A percentile compares a stretch with the other conserved stretches of the same genome.
Conservation (phyloP, 1,140 invertebrate genomes). For the Trichomalopsis sarcophagae region DNA sequence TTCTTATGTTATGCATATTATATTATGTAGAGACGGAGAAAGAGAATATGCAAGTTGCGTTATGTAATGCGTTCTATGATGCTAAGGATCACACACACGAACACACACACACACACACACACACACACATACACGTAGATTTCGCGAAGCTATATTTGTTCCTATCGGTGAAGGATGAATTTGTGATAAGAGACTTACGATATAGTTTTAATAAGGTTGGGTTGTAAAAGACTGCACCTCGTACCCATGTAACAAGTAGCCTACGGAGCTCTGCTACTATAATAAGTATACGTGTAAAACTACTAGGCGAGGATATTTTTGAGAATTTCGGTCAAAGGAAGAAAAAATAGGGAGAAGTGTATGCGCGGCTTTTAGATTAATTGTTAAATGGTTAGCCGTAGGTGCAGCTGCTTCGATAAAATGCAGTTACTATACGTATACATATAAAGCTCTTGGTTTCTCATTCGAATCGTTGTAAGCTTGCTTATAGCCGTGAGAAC, state of each 20-base stretch:
- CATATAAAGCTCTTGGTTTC: no score
- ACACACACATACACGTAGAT: neutral
- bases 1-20: no score
- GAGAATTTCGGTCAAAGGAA: neutral
- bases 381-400: neutral
- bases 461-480: no score
- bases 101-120: no score
- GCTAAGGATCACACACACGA: no score
- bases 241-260: no score
- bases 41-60: no score
- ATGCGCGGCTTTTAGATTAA: neutral
- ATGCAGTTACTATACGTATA: neutral
- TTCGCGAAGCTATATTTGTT: neutral
- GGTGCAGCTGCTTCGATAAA: neutral
- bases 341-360: neutral
- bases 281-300: slow-evolving; percentile 3
- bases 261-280: no score
- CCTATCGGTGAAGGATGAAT: neutral
- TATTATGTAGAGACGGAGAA: no score
- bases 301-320: neutral
- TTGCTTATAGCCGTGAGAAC: no score
- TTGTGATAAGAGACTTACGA: neutral
- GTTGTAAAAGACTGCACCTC: neutral
- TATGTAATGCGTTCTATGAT: no score
- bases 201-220: neutral